Evolutionary conservation across 2,797 vertebrate genomes (phyloP).

Genomic region (Cyprinella venusta): DNA sequence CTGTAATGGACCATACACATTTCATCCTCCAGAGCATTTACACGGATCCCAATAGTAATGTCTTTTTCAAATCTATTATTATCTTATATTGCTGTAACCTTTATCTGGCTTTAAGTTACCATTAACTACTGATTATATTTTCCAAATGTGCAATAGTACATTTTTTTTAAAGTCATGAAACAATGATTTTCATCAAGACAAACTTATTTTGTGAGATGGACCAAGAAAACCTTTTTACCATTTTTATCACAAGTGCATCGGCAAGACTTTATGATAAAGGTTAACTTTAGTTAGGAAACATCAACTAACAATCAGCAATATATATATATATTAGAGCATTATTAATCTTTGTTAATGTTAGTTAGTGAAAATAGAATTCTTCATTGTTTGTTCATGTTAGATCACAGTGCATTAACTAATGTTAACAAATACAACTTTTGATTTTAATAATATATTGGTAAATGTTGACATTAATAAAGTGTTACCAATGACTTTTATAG

Average conservation of each 20-base stretch:
- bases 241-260: not conserved
- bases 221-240: too few species aligned
- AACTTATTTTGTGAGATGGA: not conserved
- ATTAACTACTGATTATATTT: not conserved
- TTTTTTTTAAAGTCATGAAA: not conserved
- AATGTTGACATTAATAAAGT: too few species aligned
- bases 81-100: not conserved
- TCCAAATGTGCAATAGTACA: too few species aligned
- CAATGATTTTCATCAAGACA: not conserved
- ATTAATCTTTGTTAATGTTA: not conserved
- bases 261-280: not conserved
- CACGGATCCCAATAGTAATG: not conserved
- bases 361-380: too few species aligned
- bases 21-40: not conserved
- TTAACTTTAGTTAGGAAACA: not conserved
- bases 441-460: not conserved
- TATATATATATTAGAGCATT: not conserved
- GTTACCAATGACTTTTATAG: too few species aligned
- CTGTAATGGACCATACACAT: not conserved
- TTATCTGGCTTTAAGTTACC: not conserved
- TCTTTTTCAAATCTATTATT: not conserved
- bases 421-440: not conserved
- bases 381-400: too few species aligned
- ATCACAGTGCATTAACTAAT: not conserved
- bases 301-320: not conserved